Evolutionary conservation across 1,140 invertebrate species (phyloP).

Genomic region (Vanessa tameamea): DNA sequence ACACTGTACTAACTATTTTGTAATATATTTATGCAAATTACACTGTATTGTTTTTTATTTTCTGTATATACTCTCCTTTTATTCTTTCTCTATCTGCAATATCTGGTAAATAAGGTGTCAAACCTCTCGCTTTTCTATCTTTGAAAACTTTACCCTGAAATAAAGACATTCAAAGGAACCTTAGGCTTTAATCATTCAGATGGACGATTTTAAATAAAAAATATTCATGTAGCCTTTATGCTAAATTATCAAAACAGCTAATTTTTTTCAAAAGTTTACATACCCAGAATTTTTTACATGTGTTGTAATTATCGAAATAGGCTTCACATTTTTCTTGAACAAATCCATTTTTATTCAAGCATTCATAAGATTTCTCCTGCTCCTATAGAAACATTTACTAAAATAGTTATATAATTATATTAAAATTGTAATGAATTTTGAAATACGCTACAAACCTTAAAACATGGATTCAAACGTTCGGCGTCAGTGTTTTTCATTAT

Average conservation of each 20-base stretch:
- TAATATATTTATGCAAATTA: background rate
- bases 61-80: slow-evolving; percentile 69
- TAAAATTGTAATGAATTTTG: background rate
- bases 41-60: slow-evolving; percentile 32
- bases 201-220: too few relatives aligned
- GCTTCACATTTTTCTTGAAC: slow-evolving; percentile 82
- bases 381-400: slow-evolving; percentile 71
- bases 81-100: slow-evolving; percentile 78
- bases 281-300: slow-evolving; percentile 84
- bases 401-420: slow-evolving; percentile 45
- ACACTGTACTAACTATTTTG: too few relatives aligned
- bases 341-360: slow-evolving; percentile 82
- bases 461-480: slow-evolving; percentile 65
- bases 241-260: too few relatives aligned
- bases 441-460: slow-evolving; percentile 50
- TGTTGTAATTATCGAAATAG: slow-evolving; percentile 85
- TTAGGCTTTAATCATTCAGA: too few relatives aligned
- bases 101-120: slow-evolving; percentile 77
- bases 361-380: slow-evolving; percentile 82
- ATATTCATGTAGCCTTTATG: too few relatives aligned
- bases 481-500: slow-evolving; percentile 60
- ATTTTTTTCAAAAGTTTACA: background rate
- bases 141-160: slow-evolving; percentile 74
- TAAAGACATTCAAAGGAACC: background rate
- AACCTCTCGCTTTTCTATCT: slow-evolving; percentile 74